Base-by-base conservation (phyloP, 2,113 vertebrate genomes). In the Callionymus lyra region DNA sequence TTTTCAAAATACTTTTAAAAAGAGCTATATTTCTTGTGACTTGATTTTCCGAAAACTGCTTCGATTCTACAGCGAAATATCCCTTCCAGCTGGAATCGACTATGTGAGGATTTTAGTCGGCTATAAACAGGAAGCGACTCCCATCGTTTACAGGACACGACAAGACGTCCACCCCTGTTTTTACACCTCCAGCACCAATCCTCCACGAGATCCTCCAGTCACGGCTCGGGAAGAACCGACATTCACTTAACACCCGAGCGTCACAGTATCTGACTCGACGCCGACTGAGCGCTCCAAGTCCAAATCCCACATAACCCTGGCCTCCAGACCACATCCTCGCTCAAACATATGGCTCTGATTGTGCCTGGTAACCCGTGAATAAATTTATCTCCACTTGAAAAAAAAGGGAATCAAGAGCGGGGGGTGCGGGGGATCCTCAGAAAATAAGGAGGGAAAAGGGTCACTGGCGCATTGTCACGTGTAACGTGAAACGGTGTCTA, bases 281-380 rank as follows among this genome's bases (percentile, higher is more conserved):
- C 56, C 40, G 8, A 64, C 55, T 18, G 16, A 63, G 56, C 6
- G 2, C 53, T 58, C 61, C 44, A 46, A 48, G 53, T 49, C 70
- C 44, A 74, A 73, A 73, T 72, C 70, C 74, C 56, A 51, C 50
- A 69, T 64, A 74, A 73, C 53, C 65, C 57, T 50, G 16, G 19
- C 56, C 52, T 52, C 44, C 14, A 31, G 41, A 66, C 64, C 73
- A 55, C 69, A 66, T 75, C 73, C 75, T 54, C 37, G n/a, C 60
- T 57, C 63, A 63, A 56, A 75, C 63, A 71, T 68, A 70, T 66
- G 75, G 52, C 60, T 68, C 51, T 32, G 56, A 76, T 68, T 67
- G 63, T 57, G 38, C 63, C 2, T 12, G 13, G 44, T 50, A 62
- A 52, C 41, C 46, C 61, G 44, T 50, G 54, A 69, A 70, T 68